Base-by-base conservation (phyloP, 2,888 invertebrate genomes). In the Junonia oenone region DNA sequence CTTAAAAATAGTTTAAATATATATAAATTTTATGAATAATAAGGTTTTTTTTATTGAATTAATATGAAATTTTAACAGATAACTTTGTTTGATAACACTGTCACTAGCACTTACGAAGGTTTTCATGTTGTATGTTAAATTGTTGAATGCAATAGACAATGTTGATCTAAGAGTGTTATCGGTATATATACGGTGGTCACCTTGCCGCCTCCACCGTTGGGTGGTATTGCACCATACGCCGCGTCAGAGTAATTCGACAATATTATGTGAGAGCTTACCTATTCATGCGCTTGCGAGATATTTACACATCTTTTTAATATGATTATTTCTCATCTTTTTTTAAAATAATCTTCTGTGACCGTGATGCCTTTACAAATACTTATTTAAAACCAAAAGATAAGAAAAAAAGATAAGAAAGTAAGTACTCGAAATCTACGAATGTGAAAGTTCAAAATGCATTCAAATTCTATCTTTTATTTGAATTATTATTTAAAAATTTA, bases 61-160 rank as follows among this genome's bases (percentile, higher is more conserved):
- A 4, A 22, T 37, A 13, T 14, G 13, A 19, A 40, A 48, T 33
- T 53, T 33, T 17, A 33, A 11, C 48, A 38, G 51, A 27, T 38
- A 58, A 31, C 31, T 37, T 27, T 46, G 27, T 27, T 29, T 40
- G 53, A 59, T 55, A 63, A 58, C 78, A 81, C 79, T 71, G 66
- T 69, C 82, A 82, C 82, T 76, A 68, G 59, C 83, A 89, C 89
- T 89, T 87, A 90, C 89, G 71, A 89, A 81, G 76, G 73, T 73
- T 80, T 84, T 87, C 89, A 90, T 89, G 76, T 77, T 88, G 83
- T 81, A 72, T n/a, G n/a, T 77, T 73, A 72, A 75, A 75, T 75
- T 74, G 82, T 75, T 75, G 81, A 76, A 79, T 75, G 80, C 75
- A 81, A 81, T 82, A 85, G 83, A 84, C 84, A 86, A 87, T 87